These are phyloP conservation scores for Stenoptilia bipunctidactyla DNA, from an alignment of 2,888 invertebrate genomes.

Conservation along the genomic window DNA sequence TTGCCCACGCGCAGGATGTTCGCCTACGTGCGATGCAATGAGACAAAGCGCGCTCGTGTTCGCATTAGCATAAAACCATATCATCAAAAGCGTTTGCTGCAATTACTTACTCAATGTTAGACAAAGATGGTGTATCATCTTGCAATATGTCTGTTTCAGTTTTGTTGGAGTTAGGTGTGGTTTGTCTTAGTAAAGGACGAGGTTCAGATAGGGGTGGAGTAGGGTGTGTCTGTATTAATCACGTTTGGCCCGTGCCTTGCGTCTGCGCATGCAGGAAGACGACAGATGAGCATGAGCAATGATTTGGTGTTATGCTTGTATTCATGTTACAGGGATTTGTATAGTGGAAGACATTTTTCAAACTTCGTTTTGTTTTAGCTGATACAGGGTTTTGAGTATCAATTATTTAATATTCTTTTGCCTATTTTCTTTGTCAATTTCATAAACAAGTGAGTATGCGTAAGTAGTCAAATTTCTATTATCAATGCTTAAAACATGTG, in stretches of 20 bases:
- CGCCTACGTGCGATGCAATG: slow-evolving; percentile 38
- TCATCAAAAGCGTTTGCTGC: background rate
- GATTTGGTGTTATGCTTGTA: background rate
- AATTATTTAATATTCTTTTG: too few species aligned
- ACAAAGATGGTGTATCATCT: background rate
- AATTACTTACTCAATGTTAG: background rate
- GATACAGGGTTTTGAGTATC: too few species aligned
- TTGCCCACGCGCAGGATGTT: slow-evolving; percentile 48
- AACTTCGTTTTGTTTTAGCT: too few species aligned
- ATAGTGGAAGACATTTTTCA: background rate
- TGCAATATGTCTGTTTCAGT: background rate
- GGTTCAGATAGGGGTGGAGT: slow-evolving; percentile 22
- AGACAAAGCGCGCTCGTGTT: slow-evolving; percentile 35
- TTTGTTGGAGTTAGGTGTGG: background rate
- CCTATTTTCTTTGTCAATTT: too few species aligned
- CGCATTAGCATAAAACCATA: slow-evolving; percentile 38
- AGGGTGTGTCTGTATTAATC: slow-evolving; percentile 38
- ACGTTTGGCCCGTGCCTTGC: slow-evolving; percentile 39
- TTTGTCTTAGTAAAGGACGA: background rate
- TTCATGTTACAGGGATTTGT: background rate
- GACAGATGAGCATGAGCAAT: background rate
- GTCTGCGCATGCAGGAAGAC: slow-evolving; percentile 21
- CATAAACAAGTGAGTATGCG: too few species aligned
- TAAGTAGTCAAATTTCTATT: too few species aligned
- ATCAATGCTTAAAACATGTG: too few species aligned